Evolutionary conservation across 2,888 invertebrate genomes (phyloP).

Genomic region (Drosophila histrio): DNA sequence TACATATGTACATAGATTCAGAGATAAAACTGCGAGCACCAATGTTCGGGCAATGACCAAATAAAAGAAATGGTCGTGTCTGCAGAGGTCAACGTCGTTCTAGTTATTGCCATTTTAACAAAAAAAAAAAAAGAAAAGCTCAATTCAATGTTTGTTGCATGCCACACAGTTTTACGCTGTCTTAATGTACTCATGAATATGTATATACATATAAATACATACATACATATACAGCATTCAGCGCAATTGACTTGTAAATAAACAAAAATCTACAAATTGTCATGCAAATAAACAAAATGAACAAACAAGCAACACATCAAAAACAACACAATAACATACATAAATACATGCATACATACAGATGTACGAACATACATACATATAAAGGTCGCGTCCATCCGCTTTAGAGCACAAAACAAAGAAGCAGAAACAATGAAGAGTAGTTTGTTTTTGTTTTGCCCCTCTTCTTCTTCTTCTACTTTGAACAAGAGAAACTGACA

Average conservation of each 20-base stretch:
- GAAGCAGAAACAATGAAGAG: slow-evolving; percentile 39
- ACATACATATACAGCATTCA: slow-evolving; percentile 7
- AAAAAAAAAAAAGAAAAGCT: slow-evolving; percentile 25
- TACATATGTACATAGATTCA: not conserved
- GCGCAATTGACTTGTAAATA: slow-evolving; percentile 55
- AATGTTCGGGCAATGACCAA: slow-evolving; percentile 45
- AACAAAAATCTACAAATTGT: slow-evolving; percentile 60
- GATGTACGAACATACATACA: slow-evolving; percentile 1
- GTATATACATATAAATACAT: not conserved
- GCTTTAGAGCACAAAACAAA: slow-evolving; percentile 47
- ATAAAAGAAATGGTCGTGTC: slow-evolving; percentile 23
- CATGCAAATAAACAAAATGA: slow-evolving; percentile 62
- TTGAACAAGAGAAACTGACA: slow-evolving; percentile 39
- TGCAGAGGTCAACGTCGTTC: slow-evolving; percentile 45
- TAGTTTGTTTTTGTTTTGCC: slow-evolving; percentile 27
- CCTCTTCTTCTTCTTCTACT: slow-evolving; percentile 19
- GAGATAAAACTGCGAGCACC: slow-evolving; percentile 24
- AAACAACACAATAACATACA: slow-evolving; percentile 14
- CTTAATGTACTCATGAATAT: not conserved
- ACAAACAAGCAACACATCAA: slow-evolving; percentile 28
- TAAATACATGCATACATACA: slow-evolving; percentile 1
- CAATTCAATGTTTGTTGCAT: slow-evolving; percentile 41
- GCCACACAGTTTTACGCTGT: slow-evolving; percentile 21
- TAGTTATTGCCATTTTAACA: slow-evolving; percentile 9
- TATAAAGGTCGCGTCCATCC: slow-evolving; percentile 62